Evolutionary conservation across 2,888 invertebrate species (phyloP).

Genomic region (Tethea ocularis): DNA sequence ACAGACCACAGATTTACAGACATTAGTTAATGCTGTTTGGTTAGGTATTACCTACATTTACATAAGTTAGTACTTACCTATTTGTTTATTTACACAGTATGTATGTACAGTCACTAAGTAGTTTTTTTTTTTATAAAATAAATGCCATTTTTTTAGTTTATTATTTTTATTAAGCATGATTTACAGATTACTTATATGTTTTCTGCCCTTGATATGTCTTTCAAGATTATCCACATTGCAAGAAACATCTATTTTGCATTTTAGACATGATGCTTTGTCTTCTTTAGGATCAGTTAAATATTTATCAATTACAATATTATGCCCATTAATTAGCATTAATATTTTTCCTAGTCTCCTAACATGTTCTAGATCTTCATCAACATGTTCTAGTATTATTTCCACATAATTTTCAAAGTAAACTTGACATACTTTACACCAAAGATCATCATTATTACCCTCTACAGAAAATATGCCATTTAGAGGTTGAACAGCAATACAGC

Average conservation of each 20-base stretch:
- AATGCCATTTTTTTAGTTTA: slow-evolving; percentile 13
- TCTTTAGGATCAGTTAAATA: slow-evolving; percentile 52
- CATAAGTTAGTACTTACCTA: too few relatives aligned
- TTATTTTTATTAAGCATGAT: not conserved
- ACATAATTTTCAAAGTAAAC: slow-evolving; percentile 55
- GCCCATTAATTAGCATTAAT: slow-evolving; percentile 42
- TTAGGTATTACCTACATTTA: too few relatives aligned
- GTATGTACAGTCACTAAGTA: too few relatives aligned
- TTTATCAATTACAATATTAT: slow-evolving; percentile 51
- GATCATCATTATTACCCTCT: slow-evolving; percentile 41
- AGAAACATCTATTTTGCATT: slow-evolving; percentile 47
- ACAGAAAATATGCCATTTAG: slow-evolving; percentile 60
- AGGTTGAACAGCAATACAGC: slow-evolving; percentile 53
- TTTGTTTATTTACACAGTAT: too few relatives aligned
- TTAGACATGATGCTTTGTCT: slow-evolving; percentile 49
- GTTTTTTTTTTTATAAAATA: too few relatives aligned
- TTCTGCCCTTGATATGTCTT: slow-evolving; percentile 48
- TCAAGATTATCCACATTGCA: slow-evolving; percentile 55
- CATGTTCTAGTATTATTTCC: slow-evolving; percentile 52
- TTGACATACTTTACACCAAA: slow-evolving; percentile 63
- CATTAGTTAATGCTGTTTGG: too few relatives aligned
- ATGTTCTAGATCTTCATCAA: slow-evolving; percentile 46
- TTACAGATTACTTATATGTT: slow-evolving; percentile 20
- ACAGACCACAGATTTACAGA: too few relatives aligned
- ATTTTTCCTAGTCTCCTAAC: slow-evolving; percentile 39